These are phyloP conservation scores for Myzus persicae DNA, from an alignment of 1,140 invertebrate genomes.

Conservation along the genomic window DNA sequence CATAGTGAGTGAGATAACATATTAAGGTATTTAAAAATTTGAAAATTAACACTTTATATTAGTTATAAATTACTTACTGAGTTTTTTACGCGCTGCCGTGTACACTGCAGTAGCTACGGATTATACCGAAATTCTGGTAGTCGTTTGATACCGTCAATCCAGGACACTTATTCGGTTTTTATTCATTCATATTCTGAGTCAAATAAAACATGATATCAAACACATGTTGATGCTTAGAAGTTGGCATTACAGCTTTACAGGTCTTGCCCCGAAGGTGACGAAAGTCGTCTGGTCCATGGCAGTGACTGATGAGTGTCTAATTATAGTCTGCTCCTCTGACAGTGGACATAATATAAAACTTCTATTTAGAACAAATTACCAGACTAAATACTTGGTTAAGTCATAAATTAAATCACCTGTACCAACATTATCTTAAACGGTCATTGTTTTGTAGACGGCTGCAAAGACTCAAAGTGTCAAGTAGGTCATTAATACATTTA, in stretches of 20 bases:
- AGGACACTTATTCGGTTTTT: background rate
- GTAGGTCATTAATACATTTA: background rate
- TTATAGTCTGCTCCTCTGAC: background rate
- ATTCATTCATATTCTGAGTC: background rate
- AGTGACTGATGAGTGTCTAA: too few species aligned
- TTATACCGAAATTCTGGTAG: background rate
- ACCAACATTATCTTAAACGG: background rate
- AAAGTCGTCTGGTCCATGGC: background rate
- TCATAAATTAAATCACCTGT: background rate
- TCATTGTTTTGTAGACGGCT: background rate
- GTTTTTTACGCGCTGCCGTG: too few species aligned
- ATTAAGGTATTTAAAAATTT: too few species aligned
- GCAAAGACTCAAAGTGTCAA: background rate
- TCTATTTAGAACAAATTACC: background rate
- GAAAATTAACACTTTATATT: too few species aligned
- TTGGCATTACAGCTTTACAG: background rate
- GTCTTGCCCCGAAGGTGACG: background rate
- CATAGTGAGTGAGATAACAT: too few species aligned
- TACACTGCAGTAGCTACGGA: background rate
- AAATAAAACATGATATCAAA: background rate
- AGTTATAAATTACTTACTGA: too few species aligned
- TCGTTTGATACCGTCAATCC: background rate
- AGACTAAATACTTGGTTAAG: background rate
- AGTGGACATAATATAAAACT: background rate
- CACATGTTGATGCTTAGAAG: background rate